These are phyloP conservation scores for Leptogaster cylindrica DNA, from an alignment of 2,888 invertebrate species.

Conservation along the genomic window DNA sequence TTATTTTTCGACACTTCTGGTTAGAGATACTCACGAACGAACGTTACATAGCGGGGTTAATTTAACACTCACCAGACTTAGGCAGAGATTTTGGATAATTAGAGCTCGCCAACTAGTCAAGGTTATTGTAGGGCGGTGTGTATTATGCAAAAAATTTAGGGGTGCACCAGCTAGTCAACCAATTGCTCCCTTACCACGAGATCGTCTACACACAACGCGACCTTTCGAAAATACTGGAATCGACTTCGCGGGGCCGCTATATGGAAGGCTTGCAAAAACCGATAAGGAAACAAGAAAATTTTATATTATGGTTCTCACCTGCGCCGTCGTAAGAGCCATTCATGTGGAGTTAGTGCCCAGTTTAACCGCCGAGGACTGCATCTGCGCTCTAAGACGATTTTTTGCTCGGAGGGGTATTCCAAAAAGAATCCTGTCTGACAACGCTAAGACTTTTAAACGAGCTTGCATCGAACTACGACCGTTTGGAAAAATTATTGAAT, in stretches of 20 bases:
- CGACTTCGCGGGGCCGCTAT: neutral
- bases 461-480: conserved; percentile 38
- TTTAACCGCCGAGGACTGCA: conserved; percentile 29
- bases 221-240: too few species aligned
- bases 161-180: neutral
- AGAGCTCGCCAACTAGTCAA: conserved; percentile 2
- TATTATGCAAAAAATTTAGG: conserved; percentile 1
- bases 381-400: conserved; percentile 35
- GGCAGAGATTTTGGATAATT: conserved; percentile 2
- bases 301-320: conserved; percentile 42
- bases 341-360: conserved; percentile 40
- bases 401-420: conserved; percentile 31
- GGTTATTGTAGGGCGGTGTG: neutral
- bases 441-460: conserved; percentile 39
- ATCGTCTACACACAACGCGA: too few species aligned
- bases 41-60: neutral
- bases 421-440: conserved; percentile 34
- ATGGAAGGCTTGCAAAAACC: too few species aligned
- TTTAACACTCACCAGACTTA: conserved; percentile 5
- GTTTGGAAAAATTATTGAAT: too few species aligned
- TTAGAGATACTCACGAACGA: neutral
- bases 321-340: conserved; percentile 38
- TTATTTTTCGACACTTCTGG: neutral
- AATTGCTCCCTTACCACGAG: neutral
- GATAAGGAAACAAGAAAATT: too few species aligned